Evolutionary conservation across 2,888 invertebrate species (phyloP).

Genomic region (Ennomos erosarius): DNA sequence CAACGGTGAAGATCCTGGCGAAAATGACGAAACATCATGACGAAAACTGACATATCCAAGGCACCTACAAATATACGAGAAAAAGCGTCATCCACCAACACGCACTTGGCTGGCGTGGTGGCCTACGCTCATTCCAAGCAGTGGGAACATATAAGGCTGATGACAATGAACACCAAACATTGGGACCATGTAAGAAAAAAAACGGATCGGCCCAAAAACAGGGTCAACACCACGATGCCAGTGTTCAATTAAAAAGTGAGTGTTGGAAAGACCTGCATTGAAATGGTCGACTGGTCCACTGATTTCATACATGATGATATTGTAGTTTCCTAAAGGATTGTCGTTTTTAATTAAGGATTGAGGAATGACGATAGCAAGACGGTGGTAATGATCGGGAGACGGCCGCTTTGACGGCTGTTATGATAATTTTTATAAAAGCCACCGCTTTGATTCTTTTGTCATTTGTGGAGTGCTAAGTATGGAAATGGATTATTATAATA

Average conservation of each 20-base stretch:
- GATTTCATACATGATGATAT: conserved; percentile 35
- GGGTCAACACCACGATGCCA: too few relatives aligned
- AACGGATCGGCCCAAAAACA: too few relatives aligned
- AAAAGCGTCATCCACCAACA: too few relatives aligned
- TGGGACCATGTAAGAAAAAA: too few relatives aligned
- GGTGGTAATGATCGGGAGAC: conserved; percentile 31
- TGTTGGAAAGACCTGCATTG: conserved; percentile 8
- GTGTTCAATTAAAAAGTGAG: not conserved
- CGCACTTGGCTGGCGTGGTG: too few relatives aligned
- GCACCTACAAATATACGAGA: too few relatives aligned
- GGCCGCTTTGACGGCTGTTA: conserved; percentile 49
- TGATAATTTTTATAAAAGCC: conserved; percentile 77
- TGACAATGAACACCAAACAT: too few relatives aligned
- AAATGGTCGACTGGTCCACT: not conserved
- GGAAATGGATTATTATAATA: conserved; percentile 42
- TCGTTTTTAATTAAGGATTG: conserved; percentile 48
- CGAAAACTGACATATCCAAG: too few relatives aligned
- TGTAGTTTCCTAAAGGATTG: conserved; percentile 40
- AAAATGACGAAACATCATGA: too few relatives aligned
- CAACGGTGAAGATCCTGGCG: too few relatives aligned
- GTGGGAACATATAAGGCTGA: too few relatives aligned
- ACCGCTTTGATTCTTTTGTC: conserved; percentile 70
- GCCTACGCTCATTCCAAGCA: too few relatives aligned
- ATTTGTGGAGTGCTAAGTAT: conserved; percentile 40
- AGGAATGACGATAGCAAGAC: conserved; percentile 42